Evolutionary conservation across 2,113 vertebrate species (phyloP).

Genomic region (Haemorhous mexicanus): DNA sequence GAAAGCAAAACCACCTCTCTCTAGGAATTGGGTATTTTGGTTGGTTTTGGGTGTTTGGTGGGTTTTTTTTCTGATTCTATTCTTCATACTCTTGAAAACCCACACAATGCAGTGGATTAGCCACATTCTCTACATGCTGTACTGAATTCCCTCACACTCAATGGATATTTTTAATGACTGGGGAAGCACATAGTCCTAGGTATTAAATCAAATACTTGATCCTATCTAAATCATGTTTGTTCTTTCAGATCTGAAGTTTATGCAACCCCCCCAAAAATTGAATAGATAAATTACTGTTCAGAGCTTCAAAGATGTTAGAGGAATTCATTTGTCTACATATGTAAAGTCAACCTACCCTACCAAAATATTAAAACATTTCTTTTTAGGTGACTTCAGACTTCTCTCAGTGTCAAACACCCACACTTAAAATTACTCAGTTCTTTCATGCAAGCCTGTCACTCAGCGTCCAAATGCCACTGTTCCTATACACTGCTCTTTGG

Average conservation of each 20-base stretch:
- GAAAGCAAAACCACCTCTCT: background rate
- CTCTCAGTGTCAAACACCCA: background rate
- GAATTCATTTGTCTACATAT: background rate
- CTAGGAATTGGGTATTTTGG: background rate
- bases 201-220: background rate
- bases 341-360: background rate
- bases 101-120: background rate
- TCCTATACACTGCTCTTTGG: background rate
- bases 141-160: background rate
- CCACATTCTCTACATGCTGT: background rate
- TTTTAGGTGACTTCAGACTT: background rate
- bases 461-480: background rate
- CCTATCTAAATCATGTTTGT: background rate
- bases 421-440: background rate
- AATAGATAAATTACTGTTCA: background rate
- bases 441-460: background rate
- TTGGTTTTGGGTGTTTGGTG: background rate
- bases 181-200: background rate
- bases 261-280: background rate
- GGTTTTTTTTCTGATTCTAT: background rate
- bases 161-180: background rate
- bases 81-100: background rate
- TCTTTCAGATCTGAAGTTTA: background rate
- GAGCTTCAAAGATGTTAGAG: background rate
- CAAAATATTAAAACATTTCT: background rate